Conservation (phyloP, 2,888 invertebrate genomes). For the Drosophila emarginata region DNA sequence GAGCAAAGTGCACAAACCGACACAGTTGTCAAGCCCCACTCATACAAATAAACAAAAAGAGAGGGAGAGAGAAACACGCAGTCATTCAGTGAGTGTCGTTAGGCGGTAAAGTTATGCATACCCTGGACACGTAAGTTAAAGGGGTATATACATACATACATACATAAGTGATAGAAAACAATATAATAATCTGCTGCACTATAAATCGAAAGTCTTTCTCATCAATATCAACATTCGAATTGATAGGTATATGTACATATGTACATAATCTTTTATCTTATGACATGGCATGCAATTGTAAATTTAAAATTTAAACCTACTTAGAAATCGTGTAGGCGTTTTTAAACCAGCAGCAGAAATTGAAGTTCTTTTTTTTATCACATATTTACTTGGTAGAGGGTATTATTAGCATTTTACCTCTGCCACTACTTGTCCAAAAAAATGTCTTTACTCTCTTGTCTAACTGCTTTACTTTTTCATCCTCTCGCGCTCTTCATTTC, state of each 20-base stretch:
- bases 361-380: no score
- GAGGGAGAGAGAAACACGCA: neutral
- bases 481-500: neutral
- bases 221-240: no score
- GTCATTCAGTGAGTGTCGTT: neutral
- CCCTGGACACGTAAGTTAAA: neutral
- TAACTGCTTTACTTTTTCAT: neutral
- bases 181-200: no score
- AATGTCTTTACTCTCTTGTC: conserved; percentile 13
- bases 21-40: conserved; percentile 59
- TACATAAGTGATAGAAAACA: no score
- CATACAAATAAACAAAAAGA: conserved; percentile 24
- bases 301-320: no score
- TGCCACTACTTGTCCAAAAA: neutral
- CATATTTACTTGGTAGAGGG: neutral
- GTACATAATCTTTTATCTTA: no score
- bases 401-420: neutral
- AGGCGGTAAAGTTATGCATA: conserved; percentile 16
- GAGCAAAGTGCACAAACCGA: conserved; percentile 58
- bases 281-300: no score
- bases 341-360: no score
- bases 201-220: no score
- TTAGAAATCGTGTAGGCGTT: no score
- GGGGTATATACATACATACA: no score
- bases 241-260: no score